Evolutionary conservation across 1,140 invertebrate species (phyloP), one percentile per base, ranked within the genome.

Genomic region (Heliothis virescens): DNA sequence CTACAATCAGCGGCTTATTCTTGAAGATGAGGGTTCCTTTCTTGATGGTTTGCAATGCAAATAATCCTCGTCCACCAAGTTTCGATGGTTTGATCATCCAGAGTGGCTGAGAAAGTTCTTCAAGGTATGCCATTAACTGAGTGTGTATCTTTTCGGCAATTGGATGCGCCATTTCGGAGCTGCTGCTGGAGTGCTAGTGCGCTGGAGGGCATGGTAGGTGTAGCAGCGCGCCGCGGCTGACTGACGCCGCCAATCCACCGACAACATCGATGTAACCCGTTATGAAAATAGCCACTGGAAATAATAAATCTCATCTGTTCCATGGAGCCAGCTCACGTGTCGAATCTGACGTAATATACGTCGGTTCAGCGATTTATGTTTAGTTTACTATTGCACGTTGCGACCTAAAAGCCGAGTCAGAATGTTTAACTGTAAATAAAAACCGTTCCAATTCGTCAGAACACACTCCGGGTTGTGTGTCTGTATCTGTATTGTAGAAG

Each of bases 51-150:
- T 95, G 90, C 0, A 83, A 94, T 0, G 97, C 96, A 81, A 97
- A 96, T n/a, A 97, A 69, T 55, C 97, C 97, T 62, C 96, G 95
- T 15, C 97, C 97, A 16, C 95, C 95, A 13, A 97, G 86, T 3
- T 87, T 82, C 0, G 96, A 97, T 79, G 91, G 85, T 26, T 87
- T 85, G n/a, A 97, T 90, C 10, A 80, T 85, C 92, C 94, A 95
- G 0, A 76, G 74, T 4, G 65, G 10, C 10, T 52, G 13, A 57
- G 55, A 12, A 48, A 67, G 57, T 41, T 76, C 80, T 75, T 74
- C 41, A 73, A 72, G 53, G 41, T 63, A 76, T 78, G 75, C 52
- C 34, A 59, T 76, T 16, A 80, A 71, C 16, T 77, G 29, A n/a
- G 57, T 41, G 34, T 41, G 34, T 13, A 60, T 65, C 55, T 85